phyloP scores from a whole-genome alignment of 2,113 vertebrate species.

The Lynx canadensis region DNA sequence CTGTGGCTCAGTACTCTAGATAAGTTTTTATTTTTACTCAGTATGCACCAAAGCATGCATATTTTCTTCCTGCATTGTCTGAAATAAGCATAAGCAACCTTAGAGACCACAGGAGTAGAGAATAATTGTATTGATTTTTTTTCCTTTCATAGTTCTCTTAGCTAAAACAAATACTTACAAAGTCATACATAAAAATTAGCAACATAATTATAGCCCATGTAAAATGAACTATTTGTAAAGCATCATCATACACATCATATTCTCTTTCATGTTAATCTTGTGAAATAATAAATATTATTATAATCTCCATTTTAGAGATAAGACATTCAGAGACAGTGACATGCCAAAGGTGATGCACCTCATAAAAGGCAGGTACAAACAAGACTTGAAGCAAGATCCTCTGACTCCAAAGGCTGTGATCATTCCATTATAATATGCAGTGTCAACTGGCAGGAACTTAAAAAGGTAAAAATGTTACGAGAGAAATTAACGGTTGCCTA shows the following conservation, averaged over 20 bases:
- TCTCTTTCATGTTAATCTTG: not conserved
- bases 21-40: constrained; percentile 23
- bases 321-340: not conserved
- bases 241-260: not conserved
- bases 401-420: not conserved
- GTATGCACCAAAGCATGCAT: not conserved
- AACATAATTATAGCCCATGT: not conserved
- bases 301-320: not conserved
- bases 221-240: constrained; percentile 29
- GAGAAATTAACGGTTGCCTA: not conserved
- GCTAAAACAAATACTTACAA: constrained; percentile 49
- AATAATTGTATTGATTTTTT: not conserved
- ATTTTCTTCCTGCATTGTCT: not conserved
- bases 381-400: not conserved
- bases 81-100: constrained; percentile 1
- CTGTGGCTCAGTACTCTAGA: not conserved
- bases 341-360: not conserved
- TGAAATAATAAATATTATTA: not conserved
- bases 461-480: not conserved
- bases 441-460: not conserved
- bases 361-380: not conserved
- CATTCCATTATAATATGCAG: not conserved
- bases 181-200: not conserved
- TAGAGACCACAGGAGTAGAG: not conserved
- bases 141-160: not conserved